phyloP scores from a whole-genome alignment of 2,888 invertebrate species.

The Anticlea derivata region DNA sequence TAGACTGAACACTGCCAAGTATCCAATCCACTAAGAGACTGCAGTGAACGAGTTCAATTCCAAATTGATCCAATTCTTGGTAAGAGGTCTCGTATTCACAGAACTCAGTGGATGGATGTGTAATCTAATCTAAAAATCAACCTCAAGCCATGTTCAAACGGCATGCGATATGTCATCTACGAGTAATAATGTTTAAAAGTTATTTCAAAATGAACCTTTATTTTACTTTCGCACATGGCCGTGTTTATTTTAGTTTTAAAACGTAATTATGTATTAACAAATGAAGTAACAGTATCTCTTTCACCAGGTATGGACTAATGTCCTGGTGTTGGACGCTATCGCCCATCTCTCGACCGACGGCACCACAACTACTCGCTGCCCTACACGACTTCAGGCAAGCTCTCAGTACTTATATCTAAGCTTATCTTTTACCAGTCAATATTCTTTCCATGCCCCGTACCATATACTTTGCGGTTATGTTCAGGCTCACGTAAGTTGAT shows the following conservation, averaged over 20 bases:
- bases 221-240: no score
- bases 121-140: no score
- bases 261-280: no score
- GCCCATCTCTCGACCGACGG: constrained; percentile 86
- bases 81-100: background rate
- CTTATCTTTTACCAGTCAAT: background rate
- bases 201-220: no score
- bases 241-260: no score
- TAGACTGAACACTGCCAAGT: constrained; percentile 41
- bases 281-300: background rate
- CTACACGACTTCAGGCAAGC: constrained; percentile 89
- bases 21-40: constrained; percentile 49
- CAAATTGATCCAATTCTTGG: constrained; percentile 34
- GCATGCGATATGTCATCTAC: no score
- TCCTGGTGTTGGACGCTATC: constrained; percentile 89
- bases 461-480: no score
- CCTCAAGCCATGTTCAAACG: no score
- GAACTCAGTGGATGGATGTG: background rate
- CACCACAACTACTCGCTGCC: constrained; percentile 88
- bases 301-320: constrained; percentile 87
- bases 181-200: no score
- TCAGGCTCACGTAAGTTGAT: no score
- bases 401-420: constrained; percentile 86
- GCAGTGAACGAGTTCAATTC: constrained; percentile 35
- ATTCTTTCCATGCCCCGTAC: background rate